Conservation (phyloP, 1,140 invertebrate species). For the Colletes latitarsis region DNA sequence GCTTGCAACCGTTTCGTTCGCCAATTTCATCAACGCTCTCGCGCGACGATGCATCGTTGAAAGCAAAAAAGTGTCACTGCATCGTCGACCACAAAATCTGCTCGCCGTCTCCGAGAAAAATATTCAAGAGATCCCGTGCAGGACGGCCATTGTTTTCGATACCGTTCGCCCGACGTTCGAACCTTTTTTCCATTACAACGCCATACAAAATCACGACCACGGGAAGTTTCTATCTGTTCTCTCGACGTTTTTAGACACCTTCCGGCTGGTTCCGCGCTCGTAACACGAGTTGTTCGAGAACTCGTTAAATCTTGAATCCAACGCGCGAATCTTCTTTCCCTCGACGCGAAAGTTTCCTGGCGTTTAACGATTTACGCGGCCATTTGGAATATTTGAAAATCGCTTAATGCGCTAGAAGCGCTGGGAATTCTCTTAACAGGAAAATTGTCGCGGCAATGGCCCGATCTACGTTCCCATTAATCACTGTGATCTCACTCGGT, state of each 20-base stretch:
- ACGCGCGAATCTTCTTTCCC: neutral
- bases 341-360: neutral
- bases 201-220: no score
- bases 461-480: no score
- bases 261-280: no score
- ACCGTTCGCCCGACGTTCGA: no score
- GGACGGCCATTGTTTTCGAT: no score
- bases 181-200: no score
- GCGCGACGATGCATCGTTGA: slow-evolving; percentile 28
- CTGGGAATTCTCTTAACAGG: neutral
- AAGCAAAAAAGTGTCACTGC: neutral
- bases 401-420: neutral
- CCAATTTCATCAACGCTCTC: slow-evolving; percentile 57
- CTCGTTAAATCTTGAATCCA: slow-evolving; percentile 20
- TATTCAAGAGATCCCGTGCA: neutral
- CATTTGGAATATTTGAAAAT: slow-evolving; percentile 13
- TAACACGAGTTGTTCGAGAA: neutral
- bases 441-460: neutral
- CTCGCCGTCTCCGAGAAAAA: neutral
- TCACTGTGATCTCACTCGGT: no score
- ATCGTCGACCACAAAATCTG: neutral
- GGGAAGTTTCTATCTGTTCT: no score
- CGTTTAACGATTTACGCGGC: neutral
- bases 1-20: slow-evolving; percentile 31
- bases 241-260: no score